Evolutionary conservation across 2,888 invertebrate species (phyloP).

Genomic region (Lumbricus terrestris): DNA sequence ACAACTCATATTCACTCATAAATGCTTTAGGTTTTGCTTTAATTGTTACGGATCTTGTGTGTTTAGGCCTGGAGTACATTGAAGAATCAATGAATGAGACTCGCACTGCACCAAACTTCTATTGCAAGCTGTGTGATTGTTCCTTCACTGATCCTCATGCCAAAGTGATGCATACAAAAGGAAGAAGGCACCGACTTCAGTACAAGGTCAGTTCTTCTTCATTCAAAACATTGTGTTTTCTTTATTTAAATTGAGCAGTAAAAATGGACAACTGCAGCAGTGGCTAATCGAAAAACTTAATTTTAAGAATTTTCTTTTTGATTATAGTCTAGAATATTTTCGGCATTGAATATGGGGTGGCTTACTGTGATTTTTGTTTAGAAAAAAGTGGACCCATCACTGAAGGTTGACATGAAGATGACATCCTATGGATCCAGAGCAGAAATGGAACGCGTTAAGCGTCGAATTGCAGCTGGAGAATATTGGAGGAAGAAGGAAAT

Average conservation of each 20-base stretch:
- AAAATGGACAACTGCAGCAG: neutral
- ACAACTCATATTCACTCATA: neutral
- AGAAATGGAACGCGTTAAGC: constrained; percentile 17
- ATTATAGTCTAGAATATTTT: neutral
- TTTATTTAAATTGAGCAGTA: too few species aligned
- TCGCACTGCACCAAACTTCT: constrained; percentile 76
- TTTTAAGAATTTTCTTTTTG: neutral
- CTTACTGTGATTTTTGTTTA: constrained; percentile 17
- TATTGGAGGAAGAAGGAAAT: constrained; percentile 21
- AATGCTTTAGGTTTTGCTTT: neutral
- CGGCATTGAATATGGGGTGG: neutral
- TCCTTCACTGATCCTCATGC: constrained; percentile 99
- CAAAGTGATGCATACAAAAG: constrained; percentile 99
- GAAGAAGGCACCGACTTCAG: constrained; percentile 89
- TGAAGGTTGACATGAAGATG: constrained; percentile 20
- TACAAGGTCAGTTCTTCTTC: constrained; percentile 70
- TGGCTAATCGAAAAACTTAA: neutral
- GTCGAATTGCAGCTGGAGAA: constrained; percentile 17
- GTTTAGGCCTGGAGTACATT: constrained; percentile 80
- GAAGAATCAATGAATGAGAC: constrained; percentile 89
- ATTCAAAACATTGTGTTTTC: too few species aligned
- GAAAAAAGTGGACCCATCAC: constrained; percentile 28
- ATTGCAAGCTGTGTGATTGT: constrained; percentile 97
- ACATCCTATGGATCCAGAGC: neutral
- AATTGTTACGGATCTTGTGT: neutral